phyloP scores from a whole-genome alignment of 2,888 invertebrate genomes.

The Dryomyza anilis region DNA sequence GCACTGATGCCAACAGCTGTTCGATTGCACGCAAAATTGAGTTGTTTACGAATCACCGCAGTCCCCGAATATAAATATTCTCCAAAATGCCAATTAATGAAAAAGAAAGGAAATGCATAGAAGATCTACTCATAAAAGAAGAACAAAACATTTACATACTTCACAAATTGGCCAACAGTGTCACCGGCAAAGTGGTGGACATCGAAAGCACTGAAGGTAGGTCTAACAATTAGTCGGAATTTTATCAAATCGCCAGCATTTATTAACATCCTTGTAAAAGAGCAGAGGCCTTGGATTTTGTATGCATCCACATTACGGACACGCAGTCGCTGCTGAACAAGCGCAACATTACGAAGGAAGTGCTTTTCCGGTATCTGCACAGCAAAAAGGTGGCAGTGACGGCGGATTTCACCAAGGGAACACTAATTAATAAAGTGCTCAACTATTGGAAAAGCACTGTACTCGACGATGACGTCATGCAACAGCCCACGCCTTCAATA shows the following conservation, averaged over 20 bases:
- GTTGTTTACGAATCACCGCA: not conserved
- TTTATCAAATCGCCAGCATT: too few species aligned
- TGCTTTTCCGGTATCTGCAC: conserved; percentile 65
- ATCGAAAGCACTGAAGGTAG: conserved; percentile 44
- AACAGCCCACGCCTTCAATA: not conserved
- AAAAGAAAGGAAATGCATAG: conserved; percentile 42
- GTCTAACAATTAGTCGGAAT: too few species aligned
- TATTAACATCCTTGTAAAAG: too few species aligned
- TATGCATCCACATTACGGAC: conserved; percentile 63
- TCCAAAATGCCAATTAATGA: conserved; percentile 46
- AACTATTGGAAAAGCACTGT: conserved; percentile 57
- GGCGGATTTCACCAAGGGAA: conserved; percentile 63
- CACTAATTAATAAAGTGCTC: conserved; percentile 62
- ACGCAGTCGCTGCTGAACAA: conserved; percentile 63
- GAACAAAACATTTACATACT: conserved; percentile 42
- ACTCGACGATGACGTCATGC: not conserved
- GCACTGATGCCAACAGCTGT: too few species aligned
- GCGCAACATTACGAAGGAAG: conserved; percentile 63
- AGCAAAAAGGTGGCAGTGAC: conserved; percentile 60
- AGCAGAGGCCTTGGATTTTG: conserved; percentile 64
- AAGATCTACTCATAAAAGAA: conserved; percentile 46
- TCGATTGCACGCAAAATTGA: too few species aligned
- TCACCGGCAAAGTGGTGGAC: conserved; percentile 51
- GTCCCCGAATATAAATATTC: not conserved
- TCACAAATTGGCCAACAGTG: conserved; percentile 45